Base-by-base conservation (phyloP, 2,888 invertebrate genomes). In the Phymatocera aterrima region DNA sequence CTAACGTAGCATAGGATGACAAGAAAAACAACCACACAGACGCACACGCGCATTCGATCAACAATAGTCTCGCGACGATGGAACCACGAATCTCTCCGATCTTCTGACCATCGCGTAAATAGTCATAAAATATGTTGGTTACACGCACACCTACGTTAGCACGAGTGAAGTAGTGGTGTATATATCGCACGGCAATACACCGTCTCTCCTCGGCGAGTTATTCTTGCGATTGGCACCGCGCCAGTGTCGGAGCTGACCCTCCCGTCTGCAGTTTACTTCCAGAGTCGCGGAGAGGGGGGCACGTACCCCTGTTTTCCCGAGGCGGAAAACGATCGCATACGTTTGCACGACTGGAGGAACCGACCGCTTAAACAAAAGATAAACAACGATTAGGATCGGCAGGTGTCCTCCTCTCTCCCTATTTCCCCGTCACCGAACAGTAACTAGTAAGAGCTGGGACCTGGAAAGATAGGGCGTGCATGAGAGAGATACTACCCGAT, bases 381-480 rank as follows among this genome's bases (percentile, higher is more conserved):
- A 68, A 68, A 68, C 43, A 68, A 68, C 68, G 68, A 68, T 68
- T 68, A 68, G 68, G 46, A 68, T 68, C 68, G 68, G 68, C 68
- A 68, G 68, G 65, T 51, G 77, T 77, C 64, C n/a, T 18, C 31
- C 61, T 43, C 77, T 18, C 43, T 24, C 46, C 15, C 54, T 54
- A 4, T 18, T 18, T 18, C 40, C 6, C 37, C 18, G n/a, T n/a
- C n/a, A n/a, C n/a, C n/a, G n/a, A n/a, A n/a, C n/a, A n/a, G n/a
- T n/a, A n/a, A n/a, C n/a, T 82, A 79, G 68, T 24, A 48, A 68
- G 78, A 51, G 70, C 21, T 68, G 72, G 37, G 77, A 46, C 34
- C 61, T 21, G 68, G 28, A 40, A 31, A 24, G 8, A 6, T 5
- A 48, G n/a, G 6, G n/a, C 3, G 37, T 24, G 8, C 18, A 28